Base-by-base conservation (phyloP, 2,888 invertebrate species). In the Caenorhabditis sp. region DNA sequence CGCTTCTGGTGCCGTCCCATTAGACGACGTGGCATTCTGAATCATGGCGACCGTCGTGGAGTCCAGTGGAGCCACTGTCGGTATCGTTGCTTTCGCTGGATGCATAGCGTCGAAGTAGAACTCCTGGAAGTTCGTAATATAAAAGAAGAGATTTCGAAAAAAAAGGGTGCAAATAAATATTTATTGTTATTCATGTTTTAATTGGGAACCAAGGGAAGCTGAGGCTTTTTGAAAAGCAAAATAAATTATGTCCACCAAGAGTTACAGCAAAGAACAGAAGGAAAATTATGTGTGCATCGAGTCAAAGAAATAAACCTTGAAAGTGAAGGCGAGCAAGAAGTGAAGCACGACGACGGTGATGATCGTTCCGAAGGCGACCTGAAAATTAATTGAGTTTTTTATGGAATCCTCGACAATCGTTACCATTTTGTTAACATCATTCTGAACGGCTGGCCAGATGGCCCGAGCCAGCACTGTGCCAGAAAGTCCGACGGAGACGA, bases 381-480 rank as follows among this genome's bases (percentile, higher is more conserved):
- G 93, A 28, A 79, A 64, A 14, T 56, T 56, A 41, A 31, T 63
- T 35, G 24, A 38, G n/a, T 44, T 72, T 59, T 47, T 47, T 59
- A 38, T 14, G 26, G 41, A 38, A 22, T 44, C 24, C 58, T 16
- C 31, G 35, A n/a, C n/a, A 19, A n/a, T 12, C 22, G 77, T 64
- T 72, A 93, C 93, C 90, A 93, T 90, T 87, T 93, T 92, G 80
- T 92, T 93, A 54, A 91, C 90, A 82, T 94, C 94, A 90, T 94
- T 93, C 86, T 92, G 91, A 75, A 95, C 93, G 0, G 96, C 95
- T 0, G 97, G 96, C 92, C 95, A 94, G 12, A 98, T 94, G 82
- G 96, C 95, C 82, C 95, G 94, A 26, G 97, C 94, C 16, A 98
- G 94, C 2, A 97, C 97, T 24, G 95, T 95, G 8, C 97, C 97